Conservation (phyloP, 1,140 invertebrate species). For the Neodiprion fabricii region DNA sequence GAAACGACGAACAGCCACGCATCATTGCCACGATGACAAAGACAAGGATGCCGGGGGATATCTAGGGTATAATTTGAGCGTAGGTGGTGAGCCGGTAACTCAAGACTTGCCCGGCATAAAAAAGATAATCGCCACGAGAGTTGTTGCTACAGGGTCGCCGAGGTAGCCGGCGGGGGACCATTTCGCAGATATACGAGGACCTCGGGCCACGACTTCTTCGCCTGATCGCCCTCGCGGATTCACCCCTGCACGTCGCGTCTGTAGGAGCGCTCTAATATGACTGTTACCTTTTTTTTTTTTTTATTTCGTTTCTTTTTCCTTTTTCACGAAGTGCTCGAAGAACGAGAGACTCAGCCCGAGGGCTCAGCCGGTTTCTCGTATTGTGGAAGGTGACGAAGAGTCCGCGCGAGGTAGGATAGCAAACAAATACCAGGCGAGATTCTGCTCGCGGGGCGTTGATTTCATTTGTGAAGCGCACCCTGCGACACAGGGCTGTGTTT, state of each 20-base stretch:
- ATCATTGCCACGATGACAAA: no score
- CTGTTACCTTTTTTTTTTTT: no score
- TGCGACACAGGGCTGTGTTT: neutral
- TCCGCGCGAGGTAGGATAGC: neutral
- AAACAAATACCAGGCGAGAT: neutral
- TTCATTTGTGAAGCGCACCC: neutral
- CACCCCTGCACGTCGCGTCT: neutral
- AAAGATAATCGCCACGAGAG: constrained; percentile 15
- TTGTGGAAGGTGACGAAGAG: neutral
- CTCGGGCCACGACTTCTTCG: neutral
- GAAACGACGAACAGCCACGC: no score
- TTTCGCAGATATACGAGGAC: constrained; percentile 18
- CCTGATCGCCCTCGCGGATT: neutral
- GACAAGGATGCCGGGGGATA: no score
- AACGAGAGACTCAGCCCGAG: neutral
- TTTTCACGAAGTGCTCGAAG: neutral
- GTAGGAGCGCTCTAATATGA: neutral
- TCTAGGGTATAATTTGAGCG: no score
- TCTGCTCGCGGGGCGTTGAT: neutral
- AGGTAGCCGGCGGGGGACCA: constrained; percentile 1
- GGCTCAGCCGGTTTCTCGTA: neutral
- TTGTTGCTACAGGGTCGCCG: constrained; percentile 11
- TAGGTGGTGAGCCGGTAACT: neutral
- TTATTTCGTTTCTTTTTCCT: neutral
- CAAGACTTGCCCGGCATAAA: constrained; percentile 11